A percentile compares a stretch with the other conserved stretches of the same genome.
Conservation (phyloP, 2,797 vertebrate genomes). For the Anolis apletophallus region DNA sequence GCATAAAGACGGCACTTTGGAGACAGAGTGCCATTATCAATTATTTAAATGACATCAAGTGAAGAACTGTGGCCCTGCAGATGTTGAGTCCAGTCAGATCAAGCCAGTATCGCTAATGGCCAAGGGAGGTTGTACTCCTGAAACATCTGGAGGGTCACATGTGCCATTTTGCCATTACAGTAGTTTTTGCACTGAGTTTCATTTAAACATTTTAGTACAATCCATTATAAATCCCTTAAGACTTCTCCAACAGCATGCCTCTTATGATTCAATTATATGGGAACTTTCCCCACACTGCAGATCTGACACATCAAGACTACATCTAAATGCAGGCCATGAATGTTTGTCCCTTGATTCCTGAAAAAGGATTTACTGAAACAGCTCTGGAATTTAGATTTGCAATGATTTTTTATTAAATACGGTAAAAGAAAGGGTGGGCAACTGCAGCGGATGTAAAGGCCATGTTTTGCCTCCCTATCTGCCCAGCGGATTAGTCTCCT, state of each 20-base stretch:
- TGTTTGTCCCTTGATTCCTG: background rate
- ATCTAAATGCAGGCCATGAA: background rate
- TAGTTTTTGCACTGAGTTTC: background rate
- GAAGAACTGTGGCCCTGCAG: background rate
- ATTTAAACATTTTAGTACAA: background rate
- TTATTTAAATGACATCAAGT: background rate
- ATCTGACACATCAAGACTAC: background rate
- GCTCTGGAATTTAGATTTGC: slow-evolving; percentile 5
- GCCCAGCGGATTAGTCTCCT: no score
- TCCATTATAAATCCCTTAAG: no score
- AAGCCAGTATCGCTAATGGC: background rate
- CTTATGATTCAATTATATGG: background rate
- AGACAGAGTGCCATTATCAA: background rate
- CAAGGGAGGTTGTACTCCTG: background rate
- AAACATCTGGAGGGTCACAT: background rate
- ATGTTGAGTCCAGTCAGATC: background rate
- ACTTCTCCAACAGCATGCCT: background rate
- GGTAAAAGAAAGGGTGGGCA: background rate
- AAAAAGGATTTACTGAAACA: background rate
- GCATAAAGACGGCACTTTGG: background rate
- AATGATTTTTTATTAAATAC: background rate
- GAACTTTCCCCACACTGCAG: background rate
- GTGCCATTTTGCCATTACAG: no score
- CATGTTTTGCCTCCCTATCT: no score
- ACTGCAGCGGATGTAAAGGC: no score